Conservation (phyloP, 2,797 vertebrate genomes). For the Limosa lapponica region DNA sequence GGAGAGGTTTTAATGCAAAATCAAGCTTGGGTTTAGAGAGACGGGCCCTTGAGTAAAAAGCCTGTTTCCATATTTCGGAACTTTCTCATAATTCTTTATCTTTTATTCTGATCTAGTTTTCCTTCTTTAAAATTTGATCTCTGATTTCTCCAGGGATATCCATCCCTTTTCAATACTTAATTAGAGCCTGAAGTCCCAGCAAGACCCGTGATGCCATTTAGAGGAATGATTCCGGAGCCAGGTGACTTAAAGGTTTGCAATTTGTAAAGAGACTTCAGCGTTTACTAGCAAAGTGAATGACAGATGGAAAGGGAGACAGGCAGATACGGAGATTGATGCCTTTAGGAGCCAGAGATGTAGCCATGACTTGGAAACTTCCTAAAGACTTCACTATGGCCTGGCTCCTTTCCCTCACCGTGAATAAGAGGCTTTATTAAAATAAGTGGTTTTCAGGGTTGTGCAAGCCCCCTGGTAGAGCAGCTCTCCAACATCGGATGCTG, state of each 20-base stretch:
- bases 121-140: not conserved
- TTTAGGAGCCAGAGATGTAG: not conserved
- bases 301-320: not conserved
- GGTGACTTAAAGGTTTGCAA: not conserved
- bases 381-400: not conserved
- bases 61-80: not conserved
- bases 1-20: not conserved
- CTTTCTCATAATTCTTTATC: not conserved
- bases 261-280: not conserved
- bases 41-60: not conserved
- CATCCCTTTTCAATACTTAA: not conserved
- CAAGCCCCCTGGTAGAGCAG: not conserved
- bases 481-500: not conserved
- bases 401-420: not conserved
- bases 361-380: not conserved
- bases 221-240: not conserved
- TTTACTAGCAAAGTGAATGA: not conserved
- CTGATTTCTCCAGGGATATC: not conserved
- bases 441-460: not conserved
- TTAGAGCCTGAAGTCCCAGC: not conserved
- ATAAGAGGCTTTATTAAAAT: not conserved
- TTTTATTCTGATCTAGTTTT: conserved; percentile 8
- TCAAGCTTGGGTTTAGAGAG: not conserved
- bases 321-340: not conserved
- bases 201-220: not conserved